Evolutionary conservation across 2,888 invertebrate genomes (phyloP).

Genomic region (Heliconius aoede): DNA sequence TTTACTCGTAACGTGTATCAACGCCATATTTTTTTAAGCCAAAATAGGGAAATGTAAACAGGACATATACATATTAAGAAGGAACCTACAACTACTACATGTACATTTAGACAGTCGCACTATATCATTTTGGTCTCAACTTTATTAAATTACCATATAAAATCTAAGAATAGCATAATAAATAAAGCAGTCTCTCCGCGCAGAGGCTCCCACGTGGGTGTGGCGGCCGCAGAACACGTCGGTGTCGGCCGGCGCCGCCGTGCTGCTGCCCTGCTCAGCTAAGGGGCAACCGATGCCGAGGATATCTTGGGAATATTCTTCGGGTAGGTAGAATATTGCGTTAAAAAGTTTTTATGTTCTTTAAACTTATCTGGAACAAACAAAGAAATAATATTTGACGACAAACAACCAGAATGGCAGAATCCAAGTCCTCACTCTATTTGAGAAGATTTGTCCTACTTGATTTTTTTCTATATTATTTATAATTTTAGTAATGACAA

Average conservation of each 20-base stretch:
- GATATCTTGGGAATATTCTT: slow-evolving; percentile 89
- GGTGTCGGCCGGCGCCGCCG: slow-evolving; percentile 89
- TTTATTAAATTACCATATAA: background rate
- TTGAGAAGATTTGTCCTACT: too few species aligned
- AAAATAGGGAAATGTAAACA: too few species aligned
- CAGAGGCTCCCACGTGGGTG: slow-evolving; percentile 91
- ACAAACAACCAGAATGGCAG: too few species aligned
- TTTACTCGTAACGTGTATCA: too few species aligned
- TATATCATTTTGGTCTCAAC: background rate
- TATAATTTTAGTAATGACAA: background rate
- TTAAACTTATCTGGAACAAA: too few species aligned
- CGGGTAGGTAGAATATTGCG: slow-evolving; percentile 72
- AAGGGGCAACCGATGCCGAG: slow-evolving; percentile 91
- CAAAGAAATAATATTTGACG: too few species aligned
- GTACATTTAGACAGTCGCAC: too few species aligned
- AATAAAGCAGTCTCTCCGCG: slow-evolving; percentile 75
- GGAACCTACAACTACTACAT: too few species aligned
- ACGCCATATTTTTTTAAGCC: too few species aligned
- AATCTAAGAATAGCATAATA: slow-evolving; percentile 61
- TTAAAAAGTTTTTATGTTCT: background rate
- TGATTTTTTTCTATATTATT: too few species aligned
- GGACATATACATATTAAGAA: too few species aligned
- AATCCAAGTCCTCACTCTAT: too few species aligned
- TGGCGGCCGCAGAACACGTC: slow-evolving; percentile 90
- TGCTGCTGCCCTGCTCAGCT: slow-evolving; percentile 89